Evolutionary conservation across 2,888 invertebrate species (phyloP), one percentile per base, ranked within the genome.

Genomic region (Pollenia griseotomentosa): DNA sequence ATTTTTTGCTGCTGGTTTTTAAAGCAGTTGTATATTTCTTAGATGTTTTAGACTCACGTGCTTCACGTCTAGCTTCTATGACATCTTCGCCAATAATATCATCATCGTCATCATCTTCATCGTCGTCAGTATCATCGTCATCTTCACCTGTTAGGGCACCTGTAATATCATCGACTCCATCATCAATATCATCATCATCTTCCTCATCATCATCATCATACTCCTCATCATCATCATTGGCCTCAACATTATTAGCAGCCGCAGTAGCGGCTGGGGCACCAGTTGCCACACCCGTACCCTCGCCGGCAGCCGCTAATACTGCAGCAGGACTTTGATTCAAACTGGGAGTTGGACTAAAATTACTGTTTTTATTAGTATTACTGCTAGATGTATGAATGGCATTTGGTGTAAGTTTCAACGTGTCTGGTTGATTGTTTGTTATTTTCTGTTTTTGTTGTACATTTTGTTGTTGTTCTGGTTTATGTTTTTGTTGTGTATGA

Each of bases 11-110:
- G 90, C 90, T 90, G 90, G 90, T 82, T 82, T 86, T 92, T 88
- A 89, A 83, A 90, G 90, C 89, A 85, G 82, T 79, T 83, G 83
- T 73, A 88, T 88, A 86, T 89, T 89, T 89, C 90, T 92, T 92
- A 90, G 89, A 90, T 90, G 91, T 90, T 91, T 88, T 97, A 92
- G 96, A 97, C 97, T 97, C 97, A 97, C 97, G 97, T 97, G 97
- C 95, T 92, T 92, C 90, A 94, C 94, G 94, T 93, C 95, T 95
- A 90, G 96, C 95, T 93, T 95, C 95, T 91, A 95, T 95, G 92
- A 95, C 94, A 91, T 94, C 94, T 80, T 95, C 94, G 85, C 93
- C 95, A 91, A 95, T 94, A 93, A 96, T 95, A 90, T 95, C 95
- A 91, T 96, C 95, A 87, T 94, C 94, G 90, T 95, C 95, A 91